Evolutionary conservation across 2,113 vertebrate species (phyloP).

Genomic region (Loxodonta africana): DNA sequence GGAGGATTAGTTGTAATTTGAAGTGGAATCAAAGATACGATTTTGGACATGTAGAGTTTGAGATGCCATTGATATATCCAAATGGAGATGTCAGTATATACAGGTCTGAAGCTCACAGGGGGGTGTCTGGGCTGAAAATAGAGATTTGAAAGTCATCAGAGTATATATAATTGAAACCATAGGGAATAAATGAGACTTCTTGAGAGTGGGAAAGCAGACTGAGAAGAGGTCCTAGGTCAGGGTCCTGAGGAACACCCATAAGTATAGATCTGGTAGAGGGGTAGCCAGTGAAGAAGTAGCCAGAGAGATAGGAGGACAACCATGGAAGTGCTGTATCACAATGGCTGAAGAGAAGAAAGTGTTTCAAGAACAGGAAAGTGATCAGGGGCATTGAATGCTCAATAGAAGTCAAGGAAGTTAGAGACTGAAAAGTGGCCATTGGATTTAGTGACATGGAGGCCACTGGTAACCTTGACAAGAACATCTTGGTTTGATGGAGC

Average conservation of each 20-base stretch:
- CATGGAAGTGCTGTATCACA: not conserved
- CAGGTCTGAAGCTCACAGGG: not conserved
- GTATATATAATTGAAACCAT: not conserved
- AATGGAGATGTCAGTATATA: not conserved
- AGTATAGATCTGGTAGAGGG: not conserved
- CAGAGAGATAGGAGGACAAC: not conserved
- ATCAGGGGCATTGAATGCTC: not conserved
- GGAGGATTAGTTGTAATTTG: not conserved
- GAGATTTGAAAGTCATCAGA: not conserved
- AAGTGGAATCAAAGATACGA: not conserved
- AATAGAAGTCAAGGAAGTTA: not conserved
- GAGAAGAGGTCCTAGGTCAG: not conserved
- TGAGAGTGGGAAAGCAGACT: not conserved
- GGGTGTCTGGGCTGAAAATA: not conserved
- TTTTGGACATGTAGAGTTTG: slow-evolving; percentile 31
- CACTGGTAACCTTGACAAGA: not conserved
- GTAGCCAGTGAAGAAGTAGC: not conserved
- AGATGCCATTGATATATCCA: not conserved
- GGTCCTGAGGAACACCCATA: not conserved
- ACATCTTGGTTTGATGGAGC: slow-evolving; percentile 39
- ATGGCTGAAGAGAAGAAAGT: not conserved
- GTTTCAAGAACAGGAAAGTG: not conserved
- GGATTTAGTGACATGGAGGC: not conserved
- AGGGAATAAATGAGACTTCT: not conserved
- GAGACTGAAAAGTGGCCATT: not conserved